Conservation (phyloP, 2,888 invertebrate genomes). For the Spodoptera littoralis region DNA sequence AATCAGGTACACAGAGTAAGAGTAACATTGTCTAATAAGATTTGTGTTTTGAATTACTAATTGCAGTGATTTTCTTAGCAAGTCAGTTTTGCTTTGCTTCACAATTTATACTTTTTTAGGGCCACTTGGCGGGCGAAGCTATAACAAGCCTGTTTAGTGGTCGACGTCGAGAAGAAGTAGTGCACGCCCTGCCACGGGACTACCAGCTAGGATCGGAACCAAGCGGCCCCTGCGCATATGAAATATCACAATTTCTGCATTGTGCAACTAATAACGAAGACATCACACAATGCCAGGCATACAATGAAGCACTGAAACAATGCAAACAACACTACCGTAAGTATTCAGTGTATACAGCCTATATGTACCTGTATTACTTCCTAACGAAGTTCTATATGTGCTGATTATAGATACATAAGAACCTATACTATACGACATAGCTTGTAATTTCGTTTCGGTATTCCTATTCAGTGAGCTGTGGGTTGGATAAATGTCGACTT, state of each 20-base stretch:
- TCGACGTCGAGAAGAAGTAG: conserved; percentile 72
- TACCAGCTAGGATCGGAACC: conserved; percentile 84
- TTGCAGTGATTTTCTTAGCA: no score
- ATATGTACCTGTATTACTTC: no score
- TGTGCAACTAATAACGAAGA: conserved; percentile 96
- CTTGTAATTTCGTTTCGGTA: no score
- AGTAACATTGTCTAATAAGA: no score
- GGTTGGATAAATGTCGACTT: no score
- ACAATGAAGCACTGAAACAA: conserved; percentile 97
- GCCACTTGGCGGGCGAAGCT: conserved; percentile 96
- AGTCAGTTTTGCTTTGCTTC: neutral
- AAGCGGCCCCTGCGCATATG: conserved; percentile 95
- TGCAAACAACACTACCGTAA: conserved; percentile 95
- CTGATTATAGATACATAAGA: no score
- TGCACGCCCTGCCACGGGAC: conserved; percentile 71
- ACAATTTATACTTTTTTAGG: conserved; percentile 81
- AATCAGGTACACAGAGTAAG: no score
- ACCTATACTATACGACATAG: no score
- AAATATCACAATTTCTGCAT: conserved; percentile 97
- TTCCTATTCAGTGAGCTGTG: no score
- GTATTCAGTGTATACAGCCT: conserved; percentile 39
- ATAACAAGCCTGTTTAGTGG: conserved; percentile 89
- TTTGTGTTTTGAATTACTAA: no score
- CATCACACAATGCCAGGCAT: conserved; percentile 96
- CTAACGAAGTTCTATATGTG: no score